Conservation (phyloP, 2,888 invertebrate species). For the Diaphora mendica region DNA sequence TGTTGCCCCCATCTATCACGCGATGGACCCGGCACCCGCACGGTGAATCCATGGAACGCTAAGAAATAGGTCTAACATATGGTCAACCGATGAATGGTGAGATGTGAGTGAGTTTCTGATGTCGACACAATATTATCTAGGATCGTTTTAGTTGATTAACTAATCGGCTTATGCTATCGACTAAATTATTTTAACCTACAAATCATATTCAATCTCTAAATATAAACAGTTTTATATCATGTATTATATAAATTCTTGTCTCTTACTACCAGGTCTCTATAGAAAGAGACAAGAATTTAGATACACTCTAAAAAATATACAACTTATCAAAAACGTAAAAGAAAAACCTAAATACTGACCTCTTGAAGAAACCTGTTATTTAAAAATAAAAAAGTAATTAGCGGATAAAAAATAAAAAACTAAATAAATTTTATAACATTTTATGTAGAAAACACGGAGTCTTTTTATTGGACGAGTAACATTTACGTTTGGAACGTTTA, state of each 20-base stretch:
- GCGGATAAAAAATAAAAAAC: slow-evolving; percentile 36
- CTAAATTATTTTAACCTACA: neutral
- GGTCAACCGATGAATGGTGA: neutral
- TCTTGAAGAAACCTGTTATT: slow-evolving; percentile 55
- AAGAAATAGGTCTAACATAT: neutral
- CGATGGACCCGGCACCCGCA: too few species aligned
- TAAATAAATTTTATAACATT: slow-evolving; percentile 2
- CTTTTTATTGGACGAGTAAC: slow-evolving; percentile 20
- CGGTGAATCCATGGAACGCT: too few species aligned
- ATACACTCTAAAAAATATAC: neutral
- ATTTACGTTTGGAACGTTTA: neutral
- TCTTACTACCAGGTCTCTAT: too few species aligned
- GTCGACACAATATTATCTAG: neutral
- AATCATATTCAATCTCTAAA: neutral
- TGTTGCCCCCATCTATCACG: too few species aligned
- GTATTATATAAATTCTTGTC: neutral
- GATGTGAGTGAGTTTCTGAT: neutral
- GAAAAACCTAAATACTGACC: slow-evolving; percentile 61
- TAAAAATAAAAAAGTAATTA: slow-evolving; percentile 42
- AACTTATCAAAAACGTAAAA: neutral
- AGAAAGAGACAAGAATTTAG: too few species aligned
- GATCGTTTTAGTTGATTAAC: neutral
- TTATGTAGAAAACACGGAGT: slow-evolving; percentile 37
- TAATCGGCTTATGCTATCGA: neutral
- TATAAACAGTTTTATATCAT: neutral